Conservation (phyloP, 2,113 vertebrate genomes). For the Anarhynchus alexandrinus region DNA sequence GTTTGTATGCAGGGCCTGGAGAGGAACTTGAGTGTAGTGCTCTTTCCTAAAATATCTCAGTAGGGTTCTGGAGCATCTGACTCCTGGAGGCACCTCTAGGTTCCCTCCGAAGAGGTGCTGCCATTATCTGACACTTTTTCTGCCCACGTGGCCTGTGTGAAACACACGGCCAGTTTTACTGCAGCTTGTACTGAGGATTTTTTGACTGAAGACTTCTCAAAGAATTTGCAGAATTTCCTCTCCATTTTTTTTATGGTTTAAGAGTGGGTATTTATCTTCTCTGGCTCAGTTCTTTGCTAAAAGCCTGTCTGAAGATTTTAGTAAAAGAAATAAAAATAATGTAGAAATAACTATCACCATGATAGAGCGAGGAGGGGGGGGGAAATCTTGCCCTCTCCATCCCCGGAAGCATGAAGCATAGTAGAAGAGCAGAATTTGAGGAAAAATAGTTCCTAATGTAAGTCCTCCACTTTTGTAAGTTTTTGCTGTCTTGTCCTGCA, state of each 20-base stretch:
- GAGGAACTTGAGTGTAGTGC: background rate
- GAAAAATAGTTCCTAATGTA: background rate
- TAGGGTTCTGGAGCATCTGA: background rate
- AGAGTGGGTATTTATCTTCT: background rate
- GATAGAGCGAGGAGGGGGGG: background rate
- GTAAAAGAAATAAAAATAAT: background rate
- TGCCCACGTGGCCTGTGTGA: background rate
- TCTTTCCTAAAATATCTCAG: background rate
- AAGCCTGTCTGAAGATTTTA: background rate
- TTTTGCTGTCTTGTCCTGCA: background rate
- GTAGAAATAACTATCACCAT: background rate
- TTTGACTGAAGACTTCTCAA: background rate
- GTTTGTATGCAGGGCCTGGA: background rate
- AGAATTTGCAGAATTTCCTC: constrained; percentile 45
- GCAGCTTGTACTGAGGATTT: background rate
- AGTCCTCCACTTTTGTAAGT: background rate
- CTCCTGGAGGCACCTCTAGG: background rate
- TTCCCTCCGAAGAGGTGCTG: background rate
- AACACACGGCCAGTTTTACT: background rate
- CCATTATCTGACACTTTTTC: background rate
- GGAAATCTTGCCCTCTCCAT: background rate
- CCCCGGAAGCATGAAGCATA: background rate
- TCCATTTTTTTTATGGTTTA: background rate
- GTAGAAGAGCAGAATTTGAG: background rate
- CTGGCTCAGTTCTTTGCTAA: background rate